These are phyloP conservation scores for Siphamia tubifer DNA, from an alignment of 2,113 vertebrate genomes.

Conservation along the genomic window DNA sequence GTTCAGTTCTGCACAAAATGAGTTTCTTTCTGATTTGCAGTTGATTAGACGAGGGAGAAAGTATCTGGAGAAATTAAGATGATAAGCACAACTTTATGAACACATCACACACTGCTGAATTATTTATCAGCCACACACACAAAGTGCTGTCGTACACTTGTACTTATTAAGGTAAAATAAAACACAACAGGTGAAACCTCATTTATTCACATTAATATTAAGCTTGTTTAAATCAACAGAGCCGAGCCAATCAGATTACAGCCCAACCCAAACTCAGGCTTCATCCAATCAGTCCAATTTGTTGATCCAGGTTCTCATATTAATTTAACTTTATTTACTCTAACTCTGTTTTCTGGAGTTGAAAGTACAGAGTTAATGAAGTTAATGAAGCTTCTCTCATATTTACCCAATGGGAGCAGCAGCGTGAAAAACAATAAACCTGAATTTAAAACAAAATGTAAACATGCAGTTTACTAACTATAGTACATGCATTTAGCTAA, in stretches of 20 bases:
- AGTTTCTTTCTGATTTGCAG: conserved; percentile 3
- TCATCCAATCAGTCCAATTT: neutral
- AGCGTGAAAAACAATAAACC: no score
- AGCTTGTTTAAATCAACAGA: no score
- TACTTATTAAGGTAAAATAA: neutral
- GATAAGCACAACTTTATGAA: neutral
- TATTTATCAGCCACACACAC: neutral
- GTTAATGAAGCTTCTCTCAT: no score
- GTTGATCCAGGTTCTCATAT: no score
- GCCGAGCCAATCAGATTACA: neutral
- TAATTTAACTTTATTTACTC: no score
- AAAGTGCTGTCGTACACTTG: neutral
- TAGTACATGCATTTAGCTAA: no score
- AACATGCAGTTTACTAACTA: no score
- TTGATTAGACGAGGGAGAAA: conserved; percentile 6
- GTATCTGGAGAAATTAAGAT: conserved; percentile 14
- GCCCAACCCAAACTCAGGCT: neutral
- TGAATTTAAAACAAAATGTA: no score
- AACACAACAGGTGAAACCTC: neutral
- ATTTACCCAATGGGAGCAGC: no score
- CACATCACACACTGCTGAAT: neutral
- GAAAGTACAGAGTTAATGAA: no score
- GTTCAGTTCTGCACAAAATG: neutral
- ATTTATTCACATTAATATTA: neutral
- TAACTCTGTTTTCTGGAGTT: no score